Base-by-base conservation (phyloP, 2,797 vertebrate genomes). In the Eulemur mongoz region DNA sequence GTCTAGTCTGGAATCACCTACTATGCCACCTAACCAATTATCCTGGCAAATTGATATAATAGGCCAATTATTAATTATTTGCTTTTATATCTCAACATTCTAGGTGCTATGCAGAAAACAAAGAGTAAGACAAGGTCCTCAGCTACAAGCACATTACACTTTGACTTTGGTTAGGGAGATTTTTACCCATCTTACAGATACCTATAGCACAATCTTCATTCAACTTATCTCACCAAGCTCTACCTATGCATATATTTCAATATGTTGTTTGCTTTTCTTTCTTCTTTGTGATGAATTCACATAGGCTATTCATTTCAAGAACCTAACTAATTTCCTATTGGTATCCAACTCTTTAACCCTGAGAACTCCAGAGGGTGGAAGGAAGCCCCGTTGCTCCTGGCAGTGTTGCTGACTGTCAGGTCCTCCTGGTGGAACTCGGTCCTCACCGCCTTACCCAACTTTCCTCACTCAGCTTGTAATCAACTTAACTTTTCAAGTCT, bases 401-500 rank as follows among this genome's bases (percentile, higher is more conserved):
- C 30, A 79, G 12, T 38, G 63, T 63, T 79, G 14, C n/a, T 70
- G 8, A 89, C 27, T 89, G 65, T 69, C 38, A 72, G 43, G 35
- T 78, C 69, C 82, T 59, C 63, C 57, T 91, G 52, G 52, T 82
- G 20, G 81, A 96, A 88, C 45, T 91, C 7, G 81, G 82, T 81
- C 63, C 43, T 92, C 72, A 83, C 89, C 92, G 94, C 57, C 65
- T 93, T 79, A 94, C 87, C 84, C 90, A 96, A 63, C 59, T 61
- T 94, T 94, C 92, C 63, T 82, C 83, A 65, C n/a, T 79, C 81
- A 95, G 85, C 92, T 97, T 97, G 94, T 96, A 97, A 97, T 98
- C 82, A 97, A 96, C 85, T 97, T 95, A 98, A 97, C 93, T 95
- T 97, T 96, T 94, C 83, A 94, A 13, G 45, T 97, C 82, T 86